Conservation (phyloP, 2,888 invertebrate genomes). For the Sphaerophoria rueppellii region DNA sequence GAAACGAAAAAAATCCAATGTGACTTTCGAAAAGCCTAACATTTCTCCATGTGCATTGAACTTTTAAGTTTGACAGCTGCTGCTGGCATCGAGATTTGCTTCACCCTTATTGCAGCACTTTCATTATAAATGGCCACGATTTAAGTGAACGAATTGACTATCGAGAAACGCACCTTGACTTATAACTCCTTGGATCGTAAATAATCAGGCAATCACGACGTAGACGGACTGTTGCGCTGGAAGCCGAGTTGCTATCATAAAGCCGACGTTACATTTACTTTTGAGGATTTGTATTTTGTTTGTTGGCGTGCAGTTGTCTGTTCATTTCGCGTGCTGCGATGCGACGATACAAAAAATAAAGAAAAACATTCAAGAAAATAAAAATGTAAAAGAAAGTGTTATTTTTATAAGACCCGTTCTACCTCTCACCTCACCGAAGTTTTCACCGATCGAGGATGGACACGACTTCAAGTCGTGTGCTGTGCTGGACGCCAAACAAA, state of each 20-base stretch:
- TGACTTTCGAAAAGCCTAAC: slow-evolving; percentile 42
- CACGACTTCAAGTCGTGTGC: slow-evolving; percentile 57
- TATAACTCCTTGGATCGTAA: slow-evolving; percentile 63
- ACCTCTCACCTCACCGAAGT: slow-evolving; percentile 23
- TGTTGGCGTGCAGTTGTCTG: not conserved
- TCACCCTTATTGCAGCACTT: slow-evolving; percentile 30
- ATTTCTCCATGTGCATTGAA: slow-evolving; percentile 41
- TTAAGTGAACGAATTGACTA: slow-evolving; percentile 39
- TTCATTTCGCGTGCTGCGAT: not conserved
- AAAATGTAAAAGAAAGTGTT: slow-evolving; percentile 62
- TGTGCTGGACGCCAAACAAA: slow-evolving; percentile 18
- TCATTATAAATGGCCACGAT: slow-evolving; percentile 46
- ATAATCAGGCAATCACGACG: slow-evolving; percentile 67
- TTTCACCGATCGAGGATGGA: slow-evolving; percentile 38
- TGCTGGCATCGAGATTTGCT: not conserved
- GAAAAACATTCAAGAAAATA: slow-evolving; percentile 22
- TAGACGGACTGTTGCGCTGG: slow-evolving; percentile 2
- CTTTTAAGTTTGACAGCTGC: slow-evolving; percentile 45
- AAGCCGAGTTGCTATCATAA: slow-evolving; percentile 19
- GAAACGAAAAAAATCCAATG: not conserved
- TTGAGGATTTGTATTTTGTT: not conserved
- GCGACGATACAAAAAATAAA: slow-evolving; percentile 19
- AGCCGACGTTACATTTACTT: slow-evolving; percentile 15
- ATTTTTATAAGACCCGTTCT: slow-evolving; percentile 45
- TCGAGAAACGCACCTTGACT: slow-evolving; percentile 65